These are phyloP conservation scores for Leptobrachium ailaonicum DNA, from an alignment of 2,113 vertebrate species.

Conservation along the genomic window DNA sequence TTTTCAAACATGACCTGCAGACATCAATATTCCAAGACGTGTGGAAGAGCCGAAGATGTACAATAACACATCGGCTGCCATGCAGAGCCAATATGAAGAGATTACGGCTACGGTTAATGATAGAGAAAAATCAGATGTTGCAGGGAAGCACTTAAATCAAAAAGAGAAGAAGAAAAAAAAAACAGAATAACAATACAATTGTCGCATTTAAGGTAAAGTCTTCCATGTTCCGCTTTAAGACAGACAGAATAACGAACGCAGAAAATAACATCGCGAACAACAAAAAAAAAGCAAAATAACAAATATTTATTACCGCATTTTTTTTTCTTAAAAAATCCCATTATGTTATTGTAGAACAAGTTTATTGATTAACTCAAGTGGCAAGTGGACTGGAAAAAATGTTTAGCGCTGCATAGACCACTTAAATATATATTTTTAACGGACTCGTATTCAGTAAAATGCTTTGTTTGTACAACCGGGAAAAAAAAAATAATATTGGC, in stretches of 20 bases:
- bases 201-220: not conserved
- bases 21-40: conserved; percentile 58
- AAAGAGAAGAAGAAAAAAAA: not conserved
- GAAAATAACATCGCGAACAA: too few relatives aligned
- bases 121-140: conserved; percentile 49
- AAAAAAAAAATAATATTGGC: not conserved
- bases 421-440: not conserved
- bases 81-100: conserved; percentile 14
- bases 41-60: conserved; percentile 42
- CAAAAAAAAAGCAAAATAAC: too few relatives aligned
- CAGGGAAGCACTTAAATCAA: conserved; percentile 11
- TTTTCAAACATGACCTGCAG: conserved; percentile 49
- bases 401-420: not conserved
- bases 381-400: not conserved
- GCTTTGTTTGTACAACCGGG: not conserved
- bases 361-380: not conserved
- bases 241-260: not conserved
- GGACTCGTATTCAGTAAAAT: not conserved
- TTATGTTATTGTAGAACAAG: not conserved
- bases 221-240: not conserved
- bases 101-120: conserved; percentile 44
- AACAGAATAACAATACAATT: not conserved
- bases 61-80: conserved; percentile 19
- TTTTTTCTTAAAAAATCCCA: not conserved
- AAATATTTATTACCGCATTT: too few relatives aligned